Base-by-base conservation (phyloP, 2,888 invertebrate genomes). In the Troilus luridus region DNA sequence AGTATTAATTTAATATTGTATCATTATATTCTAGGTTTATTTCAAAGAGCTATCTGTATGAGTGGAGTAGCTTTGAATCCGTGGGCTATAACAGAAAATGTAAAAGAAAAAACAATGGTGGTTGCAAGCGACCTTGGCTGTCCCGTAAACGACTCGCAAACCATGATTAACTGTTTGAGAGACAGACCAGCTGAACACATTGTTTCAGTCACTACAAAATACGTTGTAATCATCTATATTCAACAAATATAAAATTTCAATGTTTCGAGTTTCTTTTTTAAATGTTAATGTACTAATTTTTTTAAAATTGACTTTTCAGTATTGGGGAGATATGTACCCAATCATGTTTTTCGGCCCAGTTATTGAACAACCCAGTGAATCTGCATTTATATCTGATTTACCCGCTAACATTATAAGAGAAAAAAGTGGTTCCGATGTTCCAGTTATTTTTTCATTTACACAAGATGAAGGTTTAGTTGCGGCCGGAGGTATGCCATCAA, bases 31-130 rank as follows among this genome's bases (percentile, higher is more conserved):
- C 88, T 93, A 96, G 97, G 97, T 89, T 97, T 97, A 94, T 96
- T 96, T 93, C 94, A 95, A 92, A 94, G 95, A 60, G 97, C 96
- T 17, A 95, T 96, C 90, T 96, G 97, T 0, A 95, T 96, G 93
- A 97, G 97, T 93, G 97, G 97, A 0, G 95, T 96, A 3, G 95
- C 96, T 0, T 94, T 97, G 27, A 94, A 95, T 91, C 95, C 96
- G 0, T 96, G 96, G 96, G 94, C 96, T 0, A 94, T 96, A 90
- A 94, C 95, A 2, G 95, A 95, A 93, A 95, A 95, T 59, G 95
- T 96, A 0, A 94, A 95, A 1, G 95, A 96, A 93, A 96, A 96
- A 92, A 95, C 97, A 0, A 94, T 95, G 92, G 94, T 95, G 91
- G 93, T 97, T 67, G 96, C 96, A 0, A 94, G 94, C 17, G 93